phyloP scores from a whole-genome alignment of 2,888 invertebrate genomes.

The Xestia ashworthii region DNA sequence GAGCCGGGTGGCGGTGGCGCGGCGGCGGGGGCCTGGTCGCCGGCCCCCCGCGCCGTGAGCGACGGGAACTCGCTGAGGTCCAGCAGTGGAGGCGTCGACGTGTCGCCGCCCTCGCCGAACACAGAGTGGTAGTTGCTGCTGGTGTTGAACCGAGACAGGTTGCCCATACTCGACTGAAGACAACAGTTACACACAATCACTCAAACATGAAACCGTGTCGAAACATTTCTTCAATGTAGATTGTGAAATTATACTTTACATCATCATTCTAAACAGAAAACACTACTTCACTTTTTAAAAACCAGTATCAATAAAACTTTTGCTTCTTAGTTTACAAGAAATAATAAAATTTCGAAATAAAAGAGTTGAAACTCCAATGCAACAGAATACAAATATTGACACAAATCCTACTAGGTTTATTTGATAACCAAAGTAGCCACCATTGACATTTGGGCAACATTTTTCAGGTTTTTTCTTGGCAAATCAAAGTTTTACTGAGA shows the following conservation, averaged over 20 bases:
- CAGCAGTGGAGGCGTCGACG: conserved; percentile 95
- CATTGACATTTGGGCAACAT: conserved; percentile 30
- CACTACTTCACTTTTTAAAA: background rate
- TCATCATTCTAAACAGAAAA: background rate
- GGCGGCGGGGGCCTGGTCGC: conserved; percentile 94
- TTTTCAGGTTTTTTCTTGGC: conserved; percentile 24
- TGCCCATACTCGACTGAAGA: conserved; percentile 91
- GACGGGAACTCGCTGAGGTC: conserved; percentile 98
- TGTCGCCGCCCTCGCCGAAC: conserved; percentile 94
- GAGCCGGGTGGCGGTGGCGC: conserved; percentile 97
- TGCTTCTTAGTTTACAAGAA: conserved; percentile 6
- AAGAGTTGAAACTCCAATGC: conserved; percentile 38
- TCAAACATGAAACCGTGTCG: background rate
- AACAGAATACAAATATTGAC: conserved; percentile 57
- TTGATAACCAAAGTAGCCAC: conserved; percentile 60
- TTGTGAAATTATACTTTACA: background rate
- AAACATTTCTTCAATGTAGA: conserved; percentile 4
- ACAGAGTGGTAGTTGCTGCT: conserved; percentile 96
- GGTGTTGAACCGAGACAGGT: conserved; percentile 91
- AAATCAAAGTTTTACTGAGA: conserved; percentile 2
- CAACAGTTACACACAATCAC: conserved; percentile 31
- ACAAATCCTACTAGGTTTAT: conserved; percentile 55
- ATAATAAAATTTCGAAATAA: conserved; percentile 20
- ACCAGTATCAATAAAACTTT: background rate
- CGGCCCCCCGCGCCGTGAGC: conserved; percentile 96